phyloP scores from a whole-genome alignment of 2,888 invertebrate genomes.

The Acleris cristana region DNA sequence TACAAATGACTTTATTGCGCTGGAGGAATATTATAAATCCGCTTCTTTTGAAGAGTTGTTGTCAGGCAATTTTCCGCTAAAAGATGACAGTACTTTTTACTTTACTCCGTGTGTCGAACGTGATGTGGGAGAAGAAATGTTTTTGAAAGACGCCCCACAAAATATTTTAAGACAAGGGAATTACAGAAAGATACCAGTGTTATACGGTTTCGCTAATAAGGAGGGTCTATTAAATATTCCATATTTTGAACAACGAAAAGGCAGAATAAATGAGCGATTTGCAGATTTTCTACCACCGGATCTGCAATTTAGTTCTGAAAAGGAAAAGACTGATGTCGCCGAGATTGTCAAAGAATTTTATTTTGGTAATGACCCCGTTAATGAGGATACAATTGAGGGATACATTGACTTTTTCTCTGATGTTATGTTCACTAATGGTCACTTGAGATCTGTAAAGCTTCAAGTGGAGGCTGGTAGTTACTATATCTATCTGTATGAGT shows the following conservation, averaged over 20 bases:
- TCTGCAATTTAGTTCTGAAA: slow-evolving; percentile 51
- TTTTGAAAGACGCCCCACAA: slow-evolving; percentile 52
- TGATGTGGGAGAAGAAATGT: slow-evolving; percentile 43
- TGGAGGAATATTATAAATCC: slow-evolving; percentile 19
- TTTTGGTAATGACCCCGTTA: slow-evolving; percentile 53
- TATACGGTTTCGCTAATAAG: slow-evolving; percentile 55
- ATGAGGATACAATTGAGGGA: slow-evolving; percentile 44
- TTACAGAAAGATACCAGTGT: slow-evolving; percentile 51
- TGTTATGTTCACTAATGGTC: slow-evolving; percentile 53
- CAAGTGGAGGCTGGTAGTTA: slow-evolving; percentile 49
- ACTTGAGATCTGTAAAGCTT: slow-evolving; percentile 48
- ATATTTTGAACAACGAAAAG: slow-evolving; percentile 50
- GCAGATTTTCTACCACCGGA: slow-evolving; percentile 61
- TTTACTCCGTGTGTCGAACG: slow-evolving; percentile 30
- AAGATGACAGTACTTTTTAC: slow-evolving; percentile 3
- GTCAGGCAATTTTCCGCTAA: background rate
- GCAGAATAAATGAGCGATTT: slow-evolving; percentile 60
- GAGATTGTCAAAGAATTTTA: slow-evolving; percentile 53
- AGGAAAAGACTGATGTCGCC: slow-evolving; percentile 51
- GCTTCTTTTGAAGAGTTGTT: slow-evolving; percentile 2
- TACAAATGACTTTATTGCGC: slow-evolving; percentile 7
- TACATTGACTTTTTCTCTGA: slow-evolving; percentile 63
- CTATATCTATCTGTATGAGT: slow-evolving; percentile 58
- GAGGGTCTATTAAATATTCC: slow-evolving; percentile 46
- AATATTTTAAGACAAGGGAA: slow-evolving; percentile 49